Conservation (phyloP, 2,113 vertebrate species). For the Gallinago media region DNA sequence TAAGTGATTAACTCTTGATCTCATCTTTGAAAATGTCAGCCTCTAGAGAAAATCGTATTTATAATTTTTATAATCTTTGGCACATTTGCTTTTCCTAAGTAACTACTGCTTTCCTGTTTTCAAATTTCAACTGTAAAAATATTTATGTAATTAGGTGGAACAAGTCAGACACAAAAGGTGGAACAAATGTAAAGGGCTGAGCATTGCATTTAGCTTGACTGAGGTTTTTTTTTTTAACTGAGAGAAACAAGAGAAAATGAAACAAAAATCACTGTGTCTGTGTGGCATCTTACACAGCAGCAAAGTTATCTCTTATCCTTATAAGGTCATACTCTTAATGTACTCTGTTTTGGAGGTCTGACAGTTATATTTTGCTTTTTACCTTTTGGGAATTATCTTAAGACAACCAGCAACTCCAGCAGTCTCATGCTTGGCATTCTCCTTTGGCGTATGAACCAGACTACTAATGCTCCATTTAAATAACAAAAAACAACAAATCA, state of each 20-base stretch:
- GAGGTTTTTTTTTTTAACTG: background rate
- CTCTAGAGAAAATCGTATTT: background rate
- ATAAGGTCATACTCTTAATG: background rate
- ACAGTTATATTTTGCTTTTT: background rate
- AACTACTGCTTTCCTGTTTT: background rate
- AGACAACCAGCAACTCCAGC: background rate
- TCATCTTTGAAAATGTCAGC: background rate
- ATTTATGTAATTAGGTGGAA: background rate
- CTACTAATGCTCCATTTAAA: background rate
- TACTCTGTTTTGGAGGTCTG: background rate
- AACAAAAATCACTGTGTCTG: background rate
- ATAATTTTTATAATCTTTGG: background rate
- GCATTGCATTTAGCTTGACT: background rate
- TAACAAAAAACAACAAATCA: background rate
- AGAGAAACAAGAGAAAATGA: background rate
- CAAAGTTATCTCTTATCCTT: background rate
- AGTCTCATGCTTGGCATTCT: background rate
- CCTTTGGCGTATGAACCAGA: background rate
- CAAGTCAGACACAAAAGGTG: background rate
- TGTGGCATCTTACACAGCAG: background rate
- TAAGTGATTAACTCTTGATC: background rate
- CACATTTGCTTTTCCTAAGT: background rate
- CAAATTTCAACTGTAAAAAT: background rate
- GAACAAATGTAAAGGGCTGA: background rate
- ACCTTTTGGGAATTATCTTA: background rate